Percentiles rank a stretch among this genome's conserved stretches.
phyloP scores from a whole-genome alignment of 2,888 invertebrate genomes.

The Epinotia ramella region DNA sequence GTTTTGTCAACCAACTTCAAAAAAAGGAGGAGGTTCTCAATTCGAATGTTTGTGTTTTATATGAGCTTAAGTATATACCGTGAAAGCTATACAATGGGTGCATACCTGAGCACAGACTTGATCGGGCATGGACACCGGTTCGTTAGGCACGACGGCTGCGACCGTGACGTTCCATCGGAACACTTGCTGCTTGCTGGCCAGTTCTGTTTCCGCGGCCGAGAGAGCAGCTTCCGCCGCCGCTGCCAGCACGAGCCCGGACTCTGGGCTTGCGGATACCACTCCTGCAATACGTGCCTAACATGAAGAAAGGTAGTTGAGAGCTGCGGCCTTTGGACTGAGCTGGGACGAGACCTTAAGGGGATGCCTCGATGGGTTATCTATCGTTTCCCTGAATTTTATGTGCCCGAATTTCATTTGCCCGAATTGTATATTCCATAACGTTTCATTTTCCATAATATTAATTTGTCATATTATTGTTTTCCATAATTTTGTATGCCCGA shows the following conservation, averaged over 20 bases:
- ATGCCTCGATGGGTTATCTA: too few relatives aligned
- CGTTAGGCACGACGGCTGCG: constrained; percentile 25
- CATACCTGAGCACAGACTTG: constrained; percentile 35
- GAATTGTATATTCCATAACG: too few relatives aligned
- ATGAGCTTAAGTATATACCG: not conserved
- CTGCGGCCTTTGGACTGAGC: not conserved
- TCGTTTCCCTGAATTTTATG: too few relatives aligned
- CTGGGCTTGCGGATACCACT: constrained; percentile 29
- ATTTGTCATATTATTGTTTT: too few relatives aligned
- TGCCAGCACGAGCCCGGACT: constrained; percentile 6
- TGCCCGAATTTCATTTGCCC: too few relatives aligned
- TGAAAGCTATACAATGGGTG: not conserved
- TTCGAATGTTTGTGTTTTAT: too few relatives aligned
- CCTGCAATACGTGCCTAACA: constrained; percentile 10
- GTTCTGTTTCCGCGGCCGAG: not conserved
- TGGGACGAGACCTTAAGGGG: too few relatives aligned
- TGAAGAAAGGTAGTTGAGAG: too few relatives aligned
- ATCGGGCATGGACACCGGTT: constrained; percentile 26
- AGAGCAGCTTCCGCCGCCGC: constrained; percentile 39
- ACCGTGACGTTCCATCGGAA: constrained; percentile 14
- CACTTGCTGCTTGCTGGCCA: not conserved
- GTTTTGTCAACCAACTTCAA: not conserved
- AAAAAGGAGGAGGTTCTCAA: too few relatives aligned
- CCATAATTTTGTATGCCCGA: too few relatives aligned
- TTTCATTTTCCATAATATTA: too few relatives aligned